These are phyloP conservation scores for Grapholita molesta DNA, from an alignment of 1,140 invertebrate genomes.

Conservation along the genomic window DNA sequence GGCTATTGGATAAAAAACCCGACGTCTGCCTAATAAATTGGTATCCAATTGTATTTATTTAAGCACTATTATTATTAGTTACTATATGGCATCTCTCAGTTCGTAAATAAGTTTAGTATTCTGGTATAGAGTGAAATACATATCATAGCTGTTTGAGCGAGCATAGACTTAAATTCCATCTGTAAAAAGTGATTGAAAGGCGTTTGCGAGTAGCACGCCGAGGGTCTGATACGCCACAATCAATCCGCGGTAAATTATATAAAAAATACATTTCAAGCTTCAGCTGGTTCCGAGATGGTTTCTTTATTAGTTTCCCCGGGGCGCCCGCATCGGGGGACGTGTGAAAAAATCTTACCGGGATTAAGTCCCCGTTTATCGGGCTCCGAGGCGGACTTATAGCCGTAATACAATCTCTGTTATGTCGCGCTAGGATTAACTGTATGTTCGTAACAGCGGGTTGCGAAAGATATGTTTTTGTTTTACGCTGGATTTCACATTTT, in stretches of 20 bases:
- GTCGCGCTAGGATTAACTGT: conserved; percentile 59
- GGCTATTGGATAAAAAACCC: no score
- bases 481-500: background rate
- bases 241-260: conserved; percentile 74
- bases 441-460: conserved; percentile 54
- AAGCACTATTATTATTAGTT: no score
- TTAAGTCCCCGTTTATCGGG: conserved; percentile 67
- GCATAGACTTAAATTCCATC: background rate
- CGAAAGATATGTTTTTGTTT: conserved; percentile 34
- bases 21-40: no score
- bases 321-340: conserved; percentile 52
- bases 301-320: conserved; percentile 75
- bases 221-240: conserved; percentile 54
- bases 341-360: conserved; percentile 70
- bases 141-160: background rate
- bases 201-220: background rate
- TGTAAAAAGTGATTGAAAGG: background rate
- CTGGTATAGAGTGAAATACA: no score
- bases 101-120: no score
- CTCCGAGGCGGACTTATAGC: conserved; percentile 67
- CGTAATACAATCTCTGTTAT: conserved; percentile 75
- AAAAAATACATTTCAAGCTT: conserved; percentile 78
- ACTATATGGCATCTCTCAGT: no score
- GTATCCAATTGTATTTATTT: no score
- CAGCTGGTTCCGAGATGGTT: conserved; percentile 72